Conservation (phyloP, 2,113 vertebrate species). For the Notarius quadriscutis region DNA sequence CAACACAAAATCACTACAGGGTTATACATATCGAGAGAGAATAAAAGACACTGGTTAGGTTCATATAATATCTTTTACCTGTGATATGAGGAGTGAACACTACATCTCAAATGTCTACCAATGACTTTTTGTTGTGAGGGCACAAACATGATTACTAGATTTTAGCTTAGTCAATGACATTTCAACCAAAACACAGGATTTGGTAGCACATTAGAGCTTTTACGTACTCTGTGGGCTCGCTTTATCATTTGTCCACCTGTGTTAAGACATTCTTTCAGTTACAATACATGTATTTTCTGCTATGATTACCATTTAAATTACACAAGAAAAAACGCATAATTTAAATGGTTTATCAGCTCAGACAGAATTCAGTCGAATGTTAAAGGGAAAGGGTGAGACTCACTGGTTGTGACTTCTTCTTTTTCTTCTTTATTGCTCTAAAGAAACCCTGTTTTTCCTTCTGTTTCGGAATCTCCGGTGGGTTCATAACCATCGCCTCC, state of each 20-base stretch:
- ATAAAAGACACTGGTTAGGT: neutral
- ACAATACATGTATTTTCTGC: neutral
- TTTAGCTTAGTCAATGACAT: neutral
- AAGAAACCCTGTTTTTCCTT: conserved; percentile 99
- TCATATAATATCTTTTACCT: neutral
- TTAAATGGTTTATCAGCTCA: neutral
- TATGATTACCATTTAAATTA: neutral
- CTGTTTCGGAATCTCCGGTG: conserved; percentile 92
- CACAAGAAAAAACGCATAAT: neutral
- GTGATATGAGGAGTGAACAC: neutral
- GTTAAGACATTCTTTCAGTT: neutral
- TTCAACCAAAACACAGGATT: neutral
- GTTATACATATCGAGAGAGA: neutral
- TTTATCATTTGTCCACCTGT: neutral
- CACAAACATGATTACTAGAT: neutral
- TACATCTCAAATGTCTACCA: neutral
- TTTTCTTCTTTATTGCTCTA: conserved; percentile 98
- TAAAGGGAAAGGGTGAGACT: conserved; percentile 51
- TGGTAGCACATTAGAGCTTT: neutral
- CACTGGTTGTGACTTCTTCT: conserved; percentile 98
- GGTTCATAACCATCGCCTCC: conserved; percentile 88
- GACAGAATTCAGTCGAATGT: neutral
- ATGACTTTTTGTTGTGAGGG: neutral
- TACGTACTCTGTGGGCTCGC: neutral
- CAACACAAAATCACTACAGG: neutral